phyloP scores from a whole-genome alignment of 2,888 invertebrate species.

The Tridacna gigas region DNA sequence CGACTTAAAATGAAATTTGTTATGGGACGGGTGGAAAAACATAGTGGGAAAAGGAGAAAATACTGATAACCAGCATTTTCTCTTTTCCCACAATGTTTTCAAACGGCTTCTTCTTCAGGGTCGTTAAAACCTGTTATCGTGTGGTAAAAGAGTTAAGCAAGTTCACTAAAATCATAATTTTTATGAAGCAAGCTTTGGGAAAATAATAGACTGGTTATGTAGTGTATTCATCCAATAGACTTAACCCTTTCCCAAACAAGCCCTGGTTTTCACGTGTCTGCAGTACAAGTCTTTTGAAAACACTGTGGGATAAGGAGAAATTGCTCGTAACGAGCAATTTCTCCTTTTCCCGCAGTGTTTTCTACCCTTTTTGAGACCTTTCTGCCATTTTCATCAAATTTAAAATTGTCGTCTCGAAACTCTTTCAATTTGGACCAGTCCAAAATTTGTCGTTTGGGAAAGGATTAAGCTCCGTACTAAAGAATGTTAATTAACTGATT shows the following conservation, averaged over 20 bases:
- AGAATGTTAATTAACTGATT: too few species aligned
- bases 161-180: too few species aligned
- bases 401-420: background rate
- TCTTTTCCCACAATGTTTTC: background rate
- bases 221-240: too few species aligned
- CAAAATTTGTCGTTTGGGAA: too few species aligned
- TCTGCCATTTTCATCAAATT: background rate
- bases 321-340: constrained; percentile 1
- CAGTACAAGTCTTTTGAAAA: background rate
- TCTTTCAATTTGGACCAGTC: background rate
- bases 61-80: background rate
- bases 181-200: too few species aligned
- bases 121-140: too few species aligned
- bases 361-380: background rate
- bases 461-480: too few species aligned
- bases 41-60: background rate
- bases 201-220: too few species aligned
- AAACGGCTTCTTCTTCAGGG: too few species aligned
- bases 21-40: too few species aligned
- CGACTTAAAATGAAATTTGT: too few species aligned
- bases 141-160: too few species aligned
- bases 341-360: constrained; percentile 5
- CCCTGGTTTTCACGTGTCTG: background rate
- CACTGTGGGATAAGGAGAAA: background rate
- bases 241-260: background rate